Evolutionary conservation across 2,888 invertebrate genomes (phyloP), one percentile per base, ranked within the genome.

Genomic region (Plagodis pulveraria): DNA sequence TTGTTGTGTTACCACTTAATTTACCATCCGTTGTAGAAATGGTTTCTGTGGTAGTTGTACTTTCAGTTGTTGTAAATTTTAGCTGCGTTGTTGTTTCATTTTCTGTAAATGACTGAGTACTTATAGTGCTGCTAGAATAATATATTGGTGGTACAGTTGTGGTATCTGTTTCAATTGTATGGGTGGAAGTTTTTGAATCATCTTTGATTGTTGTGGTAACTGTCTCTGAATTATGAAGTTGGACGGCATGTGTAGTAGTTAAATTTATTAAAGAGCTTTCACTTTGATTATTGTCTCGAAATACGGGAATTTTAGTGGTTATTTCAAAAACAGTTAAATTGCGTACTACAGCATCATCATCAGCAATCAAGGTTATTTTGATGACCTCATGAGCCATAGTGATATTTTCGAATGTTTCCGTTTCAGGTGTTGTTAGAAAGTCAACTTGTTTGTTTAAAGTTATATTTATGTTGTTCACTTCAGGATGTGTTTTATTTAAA

Each of bases 271-370:
- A 50, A 7, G 46, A 57, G 33, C 49, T 72, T 10, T 38, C 54
- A 46, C 58, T 68, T 9, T 59, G 22, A 22, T 22, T 65, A 12
- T 60, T 58, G n/a, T 80, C 78, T 47, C 78, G 72, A 48, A 78
- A 76, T 44, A 73, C 56, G 5, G 87, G 86, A 44, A 76, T 62
- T 73, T 79, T 81, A 2, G 91, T 89, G 0, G 87, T 84, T 9
- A 86, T 65, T 71, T 87, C 87, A 63, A 83, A 77, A 44, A 77
- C 72, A 11, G 73, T 76, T 7, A 78, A 72, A 41, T 72, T 62
- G 10, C 71, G 60, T 48, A 50, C 5, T 12, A 69, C 78, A 38
- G 76, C 63, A 35, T 76, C 75, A 32, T 74, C 71, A 47, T 82
- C 79, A 45, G 78, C 73, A 36, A 84, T 68, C 6, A 81, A 74